These are phyloP conservation scores for Eurytemora carolleeae DNA, from an alignment of 1,140 invertebrate genomes.

Conservation along the genomic window DNA sequence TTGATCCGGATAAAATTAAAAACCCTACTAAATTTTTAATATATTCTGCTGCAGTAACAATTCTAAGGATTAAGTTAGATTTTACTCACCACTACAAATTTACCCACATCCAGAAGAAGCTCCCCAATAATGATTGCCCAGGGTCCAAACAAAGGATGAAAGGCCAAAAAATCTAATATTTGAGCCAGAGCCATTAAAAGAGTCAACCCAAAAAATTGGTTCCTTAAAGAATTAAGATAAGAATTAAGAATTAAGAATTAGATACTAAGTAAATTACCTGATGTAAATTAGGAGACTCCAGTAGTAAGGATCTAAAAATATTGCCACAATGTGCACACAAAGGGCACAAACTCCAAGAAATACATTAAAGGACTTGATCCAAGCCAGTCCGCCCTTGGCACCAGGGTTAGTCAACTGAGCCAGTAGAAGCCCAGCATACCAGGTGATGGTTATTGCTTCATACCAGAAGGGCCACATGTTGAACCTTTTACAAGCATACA, in stretches of 20 bases:
- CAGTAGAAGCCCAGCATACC: conserved; percentile 81
- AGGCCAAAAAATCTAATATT: conserved; percentile 86
- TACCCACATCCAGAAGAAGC: conserved; percentile 10
- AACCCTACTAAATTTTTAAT: too few species aligned
- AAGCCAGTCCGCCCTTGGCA: conserved; percentile 71
- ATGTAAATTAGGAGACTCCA: neutral
- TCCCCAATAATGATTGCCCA: conserved; percentile 51
- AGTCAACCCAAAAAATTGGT: conserved; percentile 84
- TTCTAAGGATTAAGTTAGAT: too few species aligned
- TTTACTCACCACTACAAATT: conserved; percentile 8
- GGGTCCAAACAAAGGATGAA: conserved; percentile 95
- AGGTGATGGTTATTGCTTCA: conserved; percentile 39
- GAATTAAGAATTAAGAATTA: neutral
- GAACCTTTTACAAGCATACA: too few species aligned
- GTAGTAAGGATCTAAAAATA: neutral
- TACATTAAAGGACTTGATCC: conserved; percentile 26
- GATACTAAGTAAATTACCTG: neutral
- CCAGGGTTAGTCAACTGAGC: conserved; percentile 91
- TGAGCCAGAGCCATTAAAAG: conserved; percentile 88
- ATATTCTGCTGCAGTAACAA: too few species aligned
- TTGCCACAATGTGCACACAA: neutral
- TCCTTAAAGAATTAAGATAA: conserved; percentile 42
- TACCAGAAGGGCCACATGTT: conserved; percentile 3
- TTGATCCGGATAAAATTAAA: too few species aligned
- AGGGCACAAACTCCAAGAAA: neutral